Percentiles rank a stretch among this genome's conserved stretches.
phyloP scores from a whole-genome alignment of 2,113 vertebrate genomes.

The Sylvietta virens region DNA sequence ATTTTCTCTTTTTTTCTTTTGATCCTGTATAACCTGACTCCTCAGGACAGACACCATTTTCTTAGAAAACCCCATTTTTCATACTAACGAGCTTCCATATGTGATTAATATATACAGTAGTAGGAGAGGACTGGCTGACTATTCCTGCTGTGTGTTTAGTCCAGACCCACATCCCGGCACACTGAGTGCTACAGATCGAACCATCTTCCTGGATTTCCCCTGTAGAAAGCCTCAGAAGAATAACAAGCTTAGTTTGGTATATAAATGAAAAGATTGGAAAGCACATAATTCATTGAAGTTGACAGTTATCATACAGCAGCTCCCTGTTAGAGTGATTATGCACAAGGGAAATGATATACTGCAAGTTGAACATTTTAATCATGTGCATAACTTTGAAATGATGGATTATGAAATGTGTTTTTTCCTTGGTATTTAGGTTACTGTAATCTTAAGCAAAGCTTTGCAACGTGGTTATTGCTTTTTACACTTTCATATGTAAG shows the following conservation, averaged over 20 bases:
- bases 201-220: not conserved
- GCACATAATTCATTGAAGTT: constrained; percentile 44
- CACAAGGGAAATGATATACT: constrained; percentile 41
- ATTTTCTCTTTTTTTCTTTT: not conserved
- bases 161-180: not conserved
- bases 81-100: not conserved
- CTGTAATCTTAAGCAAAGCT: constrained; percentile 49
- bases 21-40: not conserved
- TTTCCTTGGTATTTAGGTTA: constrained; percentile 52
- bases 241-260: not conserved
- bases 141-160: not conserved
- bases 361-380: constrained; percentile 65
- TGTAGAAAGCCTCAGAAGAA: not conserved
- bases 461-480: constrained; percentile 37
- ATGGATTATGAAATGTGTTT: constrained; percentile 62
- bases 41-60: not conserved
- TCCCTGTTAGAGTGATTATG: constrained; percentile 46
- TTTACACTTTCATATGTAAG: not conserved
- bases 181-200: not conserved
- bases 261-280: constrained; percentile 43
- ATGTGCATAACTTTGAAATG: constrained; percentile 54
- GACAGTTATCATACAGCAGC: constrained; percentile 60
- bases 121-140: not conserved
- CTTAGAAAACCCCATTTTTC: not conserved
- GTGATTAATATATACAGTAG: not conserved